Percentiles rank a stretch among this genome's conserved stretches.
These are phyloP conservation scores for Coryphaenoides rupestris DNA, from an alignment of 2,113 vertebrate genomes.

Conservation along the genomic window DNA sequence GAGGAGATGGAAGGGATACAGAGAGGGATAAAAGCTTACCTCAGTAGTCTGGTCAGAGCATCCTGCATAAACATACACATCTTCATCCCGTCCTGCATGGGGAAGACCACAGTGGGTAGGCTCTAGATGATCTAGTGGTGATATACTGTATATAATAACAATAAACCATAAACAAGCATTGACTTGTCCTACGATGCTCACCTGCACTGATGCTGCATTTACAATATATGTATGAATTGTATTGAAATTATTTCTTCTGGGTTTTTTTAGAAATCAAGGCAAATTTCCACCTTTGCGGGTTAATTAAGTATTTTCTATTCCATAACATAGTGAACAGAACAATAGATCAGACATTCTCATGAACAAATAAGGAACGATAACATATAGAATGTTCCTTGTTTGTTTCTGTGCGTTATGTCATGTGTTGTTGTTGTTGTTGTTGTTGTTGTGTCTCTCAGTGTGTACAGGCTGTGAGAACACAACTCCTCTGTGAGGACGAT, in stretches of 20 bases:
- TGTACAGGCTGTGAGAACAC: too few species aligned
- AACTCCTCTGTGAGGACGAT: too few species aligned
- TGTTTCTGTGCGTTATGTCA: too few species aligned
- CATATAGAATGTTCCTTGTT: neutral
- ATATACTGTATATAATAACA: neutral
- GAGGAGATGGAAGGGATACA: neutral
- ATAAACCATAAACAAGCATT: too few species aligned
- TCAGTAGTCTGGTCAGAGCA: conserved; percentile 85
- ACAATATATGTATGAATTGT: too few species aligned
- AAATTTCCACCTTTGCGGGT: conserved; percentile 61
- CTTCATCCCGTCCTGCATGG: conserved; percentile 83
- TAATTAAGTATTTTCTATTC: too few species aligned
- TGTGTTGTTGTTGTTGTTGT: too few species aligned
- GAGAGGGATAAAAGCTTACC: conserved; percentile 69
- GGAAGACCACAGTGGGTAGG: neutral
- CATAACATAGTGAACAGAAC: too few species aligned
- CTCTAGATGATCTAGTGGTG: neutral
- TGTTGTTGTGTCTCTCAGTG: neutral
- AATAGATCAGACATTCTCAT: too few species aligned
- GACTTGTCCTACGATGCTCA: too few species aligned
- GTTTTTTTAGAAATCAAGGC: conserved; percentile 36
- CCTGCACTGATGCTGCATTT: too few species aligned
- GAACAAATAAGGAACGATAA: neutral
- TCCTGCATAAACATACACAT: conserved; percentile 98
- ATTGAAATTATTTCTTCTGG: too few species aligned